Evolutionary conservation across 2,888 invertebrate genomes (phyloP).

Genomic region (Limnephilus lunatus): DNA sequence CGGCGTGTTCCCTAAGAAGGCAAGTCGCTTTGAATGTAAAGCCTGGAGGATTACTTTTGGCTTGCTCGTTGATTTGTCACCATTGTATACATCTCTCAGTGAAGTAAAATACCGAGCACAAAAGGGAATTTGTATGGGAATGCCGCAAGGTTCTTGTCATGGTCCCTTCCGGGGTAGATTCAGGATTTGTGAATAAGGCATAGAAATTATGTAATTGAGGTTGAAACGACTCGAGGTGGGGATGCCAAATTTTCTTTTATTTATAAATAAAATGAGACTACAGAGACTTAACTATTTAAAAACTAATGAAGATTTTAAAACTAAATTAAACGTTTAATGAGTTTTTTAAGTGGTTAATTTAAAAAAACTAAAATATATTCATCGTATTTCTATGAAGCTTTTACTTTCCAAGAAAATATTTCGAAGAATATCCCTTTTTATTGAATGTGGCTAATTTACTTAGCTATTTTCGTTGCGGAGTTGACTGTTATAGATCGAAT

Average conservation of each 20-base stretch:
- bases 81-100: slow-evolving; percentile 31
- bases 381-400: background rate
- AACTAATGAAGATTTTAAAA: background rate
- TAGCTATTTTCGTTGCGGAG: background rate
- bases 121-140: slow-evolving; percentile 7
- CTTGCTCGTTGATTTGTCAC: slow-evolving; percentile 52
- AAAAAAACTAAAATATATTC: background rate
- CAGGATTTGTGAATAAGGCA: background rate
- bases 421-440: background rate
- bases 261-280: background rate
- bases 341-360: background rate
- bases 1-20: slow-evolving; percentile 48
- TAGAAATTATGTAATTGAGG: background rate
- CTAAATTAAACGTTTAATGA: background rate
- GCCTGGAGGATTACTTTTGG: slow-evolving; percentile 47
- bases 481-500: slow-evolving; percentile 30
- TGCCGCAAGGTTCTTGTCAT: slow-evolving; percentile 10
- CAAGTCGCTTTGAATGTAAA: slow-evolving; percentile 43
- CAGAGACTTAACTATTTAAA: background rate
- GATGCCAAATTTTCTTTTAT: background rate
- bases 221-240: background rate
- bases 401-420: background rate
- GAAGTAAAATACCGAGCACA: background rate
- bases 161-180: background rate
- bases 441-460: slow-evolving; percentile 14